Evolutionary conservation across 2,797 vertebrate genomes (phyloP).

Genomic region (Danio kyathit): DNA sequence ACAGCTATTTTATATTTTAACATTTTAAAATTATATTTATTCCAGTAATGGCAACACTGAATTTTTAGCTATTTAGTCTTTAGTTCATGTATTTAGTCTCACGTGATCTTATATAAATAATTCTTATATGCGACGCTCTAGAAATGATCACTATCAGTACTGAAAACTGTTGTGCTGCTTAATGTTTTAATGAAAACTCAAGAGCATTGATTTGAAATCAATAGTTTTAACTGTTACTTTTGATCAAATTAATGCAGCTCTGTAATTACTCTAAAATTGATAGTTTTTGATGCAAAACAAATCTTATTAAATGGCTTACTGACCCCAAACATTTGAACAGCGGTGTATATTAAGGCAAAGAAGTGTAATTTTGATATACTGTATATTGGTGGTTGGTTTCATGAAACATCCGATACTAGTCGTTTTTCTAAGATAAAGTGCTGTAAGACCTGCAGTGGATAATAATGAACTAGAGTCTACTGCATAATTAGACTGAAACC

Average conservation of each 20-base stretch:
- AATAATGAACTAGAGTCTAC: constrained; percentile 6
- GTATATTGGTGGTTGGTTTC: neutral
- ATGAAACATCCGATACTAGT: constrained; percentile 3
- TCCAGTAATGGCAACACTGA: neutral
- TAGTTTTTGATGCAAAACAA: too few relatives aligned
- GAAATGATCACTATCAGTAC: neutral
- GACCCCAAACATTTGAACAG: neutral
- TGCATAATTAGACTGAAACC: constrained; percentile 8
- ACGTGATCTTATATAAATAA: neutral
- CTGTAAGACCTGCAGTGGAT: constrained; percentile 7
- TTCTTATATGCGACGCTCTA: neutral
- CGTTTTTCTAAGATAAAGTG: neutral
- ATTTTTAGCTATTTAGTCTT: neutral
- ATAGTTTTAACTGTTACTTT: neutral
- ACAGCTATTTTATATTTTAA: neutral
- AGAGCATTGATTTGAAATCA: neutral
- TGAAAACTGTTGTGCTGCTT: neutral
- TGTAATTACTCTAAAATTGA: too few relatives aligned
- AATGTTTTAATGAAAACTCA: neutral
- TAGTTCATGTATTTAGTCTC: neutral
- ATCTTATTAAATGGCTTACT: neutral
- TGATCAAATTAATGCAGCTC: neutral
- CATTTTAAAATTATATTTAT: neutral
- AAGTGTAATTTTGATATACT: constrained; percentile 1
- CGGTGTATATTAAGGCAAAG: constrained; percentile 12